Evolutionary conservation across 2,797 vertebrate genomes (phyloP).

Genomic region (Manis javanica): DNA sequence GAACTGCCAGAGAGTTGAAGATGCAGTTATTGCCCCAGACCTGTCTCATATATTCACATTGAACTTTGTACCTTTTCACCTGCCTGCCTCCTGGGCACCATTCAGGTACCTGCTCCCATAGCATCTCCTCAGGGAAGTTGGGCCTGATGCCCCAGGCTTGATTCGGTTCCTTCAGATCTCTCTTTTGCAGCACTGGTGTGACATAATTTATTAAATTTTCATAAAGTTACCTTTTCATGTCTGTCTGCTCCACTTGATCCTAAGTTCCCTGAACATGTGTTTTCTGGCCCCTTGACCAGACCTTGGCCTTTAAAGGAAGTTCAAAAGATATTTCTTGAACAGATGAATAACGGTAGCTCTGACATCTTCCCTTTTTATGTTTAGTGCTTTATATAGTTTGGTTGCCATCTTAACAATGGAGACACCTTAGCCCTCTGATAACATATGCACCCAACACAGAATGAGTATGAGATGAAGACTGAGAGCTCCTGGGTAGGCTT

Average conservation of each 20-base stretch:
- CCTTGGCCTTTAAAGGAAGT: neutral
- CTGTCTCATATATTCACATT: neutral
- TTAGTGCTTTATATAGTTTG: neutral
- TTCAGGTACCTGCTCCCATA: neutral
- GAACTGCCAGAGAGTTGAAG: neutral
- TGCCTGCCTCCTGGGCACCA: neutral
- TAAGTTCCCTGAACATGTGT: neutral
- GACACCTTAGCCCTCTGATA: neutral
- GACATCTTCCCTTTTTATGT: neutral
- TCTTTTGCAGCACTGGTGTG: neutral
- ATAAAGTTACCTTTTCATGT: neutral
- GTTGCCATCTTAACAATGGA: neutral
- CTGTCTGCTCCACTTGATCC: neutral
- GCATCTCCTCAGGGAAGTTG: neutral
- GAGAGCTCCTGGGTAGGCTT: neutral
- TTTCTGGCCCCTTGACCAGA: neutral
- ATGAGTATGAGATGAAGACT: neutral
- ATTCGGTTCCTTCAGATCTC: neutral
- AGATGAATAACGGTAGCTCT: neutral
- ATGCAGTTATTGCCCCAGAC: neutral
- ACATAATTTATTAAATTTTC: neutral
- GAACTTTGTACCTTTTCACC: neutral
- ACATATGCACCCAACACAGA: neutral
- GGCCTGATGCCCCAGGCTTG: neutral
- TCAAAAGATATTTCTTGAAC: neutral